Percentiles rank a stretch among this genome's conserved stretches.
Conservation (phyloP, 2,888 invertebrate genomes). For the Polydrusus pterygomalis region DNA sequence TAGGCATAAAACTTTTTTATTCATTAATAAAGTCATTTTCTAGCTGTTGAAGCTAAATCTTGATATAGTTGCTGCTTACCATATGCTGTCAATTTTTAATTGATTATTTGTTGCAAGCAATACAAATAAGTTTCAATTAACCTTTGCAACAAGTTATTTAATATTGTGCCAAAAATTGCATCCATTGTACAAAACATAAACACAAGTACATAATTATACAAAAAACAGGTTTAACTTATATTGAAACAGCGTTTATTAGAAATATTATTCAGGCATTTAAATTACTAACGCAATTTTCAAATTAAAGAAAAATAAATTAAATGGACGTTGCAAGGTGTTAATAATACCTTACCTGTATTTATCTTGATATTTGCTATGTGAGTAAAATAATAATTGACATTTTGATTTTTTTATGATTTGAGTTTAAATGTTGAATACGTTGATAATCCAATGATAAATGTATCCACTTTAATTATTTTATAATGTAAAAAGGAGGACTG, state of each 20-base stretch:
- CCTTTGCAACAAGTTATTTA: no score
- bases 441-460: neutral
- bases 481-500: neutral
- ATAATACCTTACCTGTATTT: conserved; percentile 27
- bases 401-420: neutral
- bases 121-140: no score
- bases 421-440: neutral
- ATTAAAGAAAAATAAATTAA: conserved; percentile 30
- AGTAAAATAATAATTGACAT: conserved; percentile 3
- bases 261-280: conserved; percentile 31
- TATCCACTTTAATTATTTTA: neutral
- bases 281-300: conserved; percentile 32
- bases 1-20: no score
- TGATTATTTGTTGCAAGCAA: no score
- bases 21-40: no score
- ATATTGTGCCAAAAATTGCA: neutral
- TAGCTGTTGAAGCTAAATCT: no score
- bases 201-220: neutral
- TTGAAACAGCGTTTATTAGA: conserved; percentile 11
- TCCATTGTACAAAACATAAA: neutral
- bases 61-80: no score
- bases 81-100: no score
- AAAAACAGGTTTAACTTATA: neutral
- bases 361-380: conserved; percentile 7
- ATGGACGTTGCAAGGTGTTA: conserved; percentile 29